Evolutionary conservation across 2,113 vertebrate species (phyloP).

Genomic region (Uria lomvia): DNA sequence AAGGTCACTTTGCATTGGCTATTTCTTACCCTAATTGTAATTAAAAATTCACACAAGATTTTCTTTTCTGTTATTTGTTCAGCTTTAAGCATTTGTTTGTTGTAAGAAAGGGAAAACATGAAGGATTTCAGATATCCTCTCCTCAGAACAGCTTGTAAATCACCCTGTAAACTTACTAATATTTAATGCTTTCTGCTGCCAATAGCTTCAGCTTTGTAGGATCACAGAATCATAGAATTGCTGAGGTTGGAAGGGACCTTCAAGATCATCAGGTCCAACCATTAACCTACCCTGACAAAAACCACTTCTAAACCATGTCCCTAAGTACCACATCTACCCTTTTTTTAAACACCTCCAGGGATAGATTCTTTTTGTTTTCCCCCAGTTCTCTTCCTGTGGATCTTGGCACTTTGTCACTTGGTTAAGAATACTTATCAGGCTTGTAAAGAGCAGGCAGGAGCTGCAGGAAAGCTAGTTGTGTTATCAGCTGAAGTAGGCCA

Average conservation of each 20-base stretch:
- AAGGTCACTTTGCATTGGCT: background rate
- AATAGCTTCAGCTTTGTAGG: background rate
- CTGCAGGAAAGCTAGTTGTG: background rate
- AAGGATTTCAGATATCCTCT: background rate
- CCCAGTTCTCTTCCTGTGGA: background rate
- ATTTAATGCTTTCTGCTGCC: background rate
- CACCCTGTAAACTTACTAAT: background rate
- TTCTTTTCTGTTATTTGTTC: background rate
- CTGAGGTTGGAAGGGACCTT: no score
- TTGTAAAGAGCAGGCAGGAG: background rate
- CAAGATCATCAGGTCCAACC: no score
- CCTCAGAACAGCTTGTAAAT: background rate
- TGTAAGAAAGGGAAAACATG: background rate
- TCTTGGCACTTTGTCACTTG: background rate
- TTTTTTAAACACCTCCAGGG: no score
- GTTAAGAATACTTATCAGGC: background rate
- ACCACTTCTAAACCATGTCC: no score
- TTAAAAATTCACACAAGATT: background rate
- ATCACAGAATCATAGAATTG: no score
- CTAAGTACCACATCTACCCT: no score
- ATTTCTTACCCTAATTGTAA: background rate
- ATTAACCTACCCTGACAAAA: no score
- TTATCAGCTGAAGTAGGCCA: background rate
- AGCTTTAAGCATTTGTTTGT: background rate
- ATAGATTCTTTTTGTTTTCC: background rate